A percentile compares a stretch with the other conserved stretches of the same genome.
Conservation (phyloP, 2,113 vertebrate genomes). For the Cettia cetti region DNA sequence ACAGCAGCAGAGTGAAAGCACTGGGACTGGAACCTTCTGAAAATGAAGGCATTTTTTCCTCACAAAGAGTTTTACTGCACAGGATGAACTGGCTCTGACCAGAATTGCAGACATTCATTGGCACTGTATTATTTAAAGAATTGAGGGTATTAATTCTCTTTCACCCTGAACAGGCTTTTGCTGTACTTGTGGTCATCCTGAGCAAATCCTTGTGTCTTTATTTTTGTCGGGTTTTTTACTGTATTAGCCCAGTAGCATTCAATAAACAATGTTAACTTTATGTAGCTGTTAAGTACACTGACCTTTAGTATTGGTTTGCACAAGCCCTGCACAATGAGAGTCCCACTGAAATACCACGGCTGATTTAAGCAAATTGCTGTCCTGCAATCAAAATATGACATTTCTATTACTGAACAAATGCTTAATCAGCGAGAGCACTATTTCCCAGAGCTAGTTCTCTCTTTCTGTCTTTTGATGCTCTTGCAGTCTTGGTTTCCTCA, state of each 20-base stretch:
- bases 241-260: not conserved
- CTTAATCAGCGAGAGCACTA: fast-evolving
- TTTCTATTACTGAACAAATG: not conserved
- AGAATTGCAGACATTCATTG: not conserved
- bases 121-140: not conserved
- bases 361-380: conserved; percentile 28
- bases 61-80: not conserved
- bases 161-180: not conserved
- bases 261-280: conserved; percentile 23
- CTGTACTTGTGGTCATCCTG: conserved; percentile 5
- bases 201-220: not conserved
- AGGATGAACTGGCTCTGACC: not conserved
- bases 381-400: conserved; percentile 33
- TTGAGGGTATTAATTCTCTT: not conserved
- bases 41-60: not conserved
- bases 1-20: not conserved
- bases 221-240: not conserved
- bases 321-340: not conserved
- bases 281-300: conserved; percentile 45
- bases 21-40: not conserved
- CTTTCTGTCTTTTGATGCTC: not conserved
- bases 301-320: conserved; percentile 54
- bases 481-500: not conserved
- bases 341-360: not conserved
- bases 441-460: not conserved